phyloP scores from a whole-genome alignment of 1,140 invertebrate genomes.

The Temnothorax longispinosus region DNA sequence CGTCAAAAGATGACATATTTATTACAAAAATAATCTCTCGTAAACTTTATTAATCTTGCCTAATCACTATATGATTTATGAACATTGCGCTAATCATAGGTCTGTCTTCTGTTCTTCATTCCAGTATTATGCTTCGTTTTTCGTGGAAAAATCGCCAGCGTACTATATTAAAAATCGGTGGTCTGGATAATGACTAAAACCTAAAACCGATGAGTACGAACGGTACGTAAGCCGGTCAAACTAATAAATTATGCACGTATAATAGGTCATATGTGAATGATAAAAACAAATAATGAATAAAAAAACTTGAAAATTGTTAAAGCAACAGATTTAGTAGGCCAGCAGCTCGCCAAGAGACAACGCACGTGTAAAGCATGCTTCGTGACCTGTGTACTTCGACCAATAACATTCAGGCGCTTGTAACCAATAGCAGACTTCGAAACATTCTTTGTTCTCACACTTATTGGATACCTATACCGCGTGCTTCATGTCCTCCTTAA shows the following conservation, averaged over 20 bases:
- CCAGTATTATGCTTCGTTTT: background rate
- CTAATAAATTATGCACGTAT: too few relatives aligned
- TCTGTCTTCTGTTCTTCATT: background rate
- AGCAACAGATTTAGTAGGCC: background rate
- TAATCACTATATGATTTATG: background rate
- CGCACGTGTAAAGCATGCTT: background rate
- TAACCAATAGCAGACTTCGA: background rate
- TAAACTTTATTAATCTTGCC: background rate
- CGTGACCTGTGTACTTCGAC: background rate
- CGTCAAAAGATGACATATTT: background rate
- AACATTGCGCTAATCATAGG: background rate
- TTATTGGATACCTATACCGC: background rate
- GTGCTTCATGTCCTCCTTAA: background rate
- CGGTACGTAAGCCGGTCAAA: too few relatives aligned
- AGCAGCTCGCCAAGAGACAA: background rate
- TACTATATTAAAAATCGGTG: background rate
- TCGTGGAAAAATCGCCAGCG: background rate
- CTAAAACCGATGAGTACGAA: background rate
- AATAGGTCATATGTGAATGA: too few relatives aligned
- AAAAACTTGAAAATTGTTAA: background rate
- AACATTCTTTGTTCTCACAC: background rate
- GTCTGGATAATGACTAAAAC: background rate
- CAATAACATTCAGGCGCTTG: background rate
- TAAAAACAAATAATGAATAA: too few relatives aligned
- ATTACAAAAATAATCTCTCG: background rate